These are phyloP conservation scores for Chelmon rostratus DNA, from an alignment of 2,797 vertebrate genomes.

Conservation along the genomic window DNA sequence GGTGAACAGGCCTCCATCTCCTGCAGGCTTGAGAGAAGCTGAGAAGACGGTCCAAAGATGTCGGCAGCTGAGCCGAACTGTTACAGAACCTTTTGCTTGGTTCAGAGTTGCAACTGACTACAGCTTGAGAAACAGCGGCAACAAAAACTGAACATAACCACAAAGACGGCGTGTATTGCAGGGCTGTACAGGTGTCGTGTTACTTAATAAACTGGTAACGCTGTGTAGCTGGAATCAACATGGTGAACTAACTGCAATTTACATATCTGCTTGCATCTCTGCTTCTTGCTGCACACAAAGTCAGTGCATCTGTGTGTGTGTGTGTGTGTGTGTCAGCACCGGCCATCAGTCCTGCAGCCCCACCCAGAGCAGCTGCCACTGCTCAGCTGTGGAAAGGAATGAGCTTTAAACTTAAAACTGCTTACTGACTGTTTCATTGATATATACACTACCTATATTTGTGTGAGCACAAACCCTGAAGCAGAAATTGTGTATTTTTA, in stretches of 20 bases:
- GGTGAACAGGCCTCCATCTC: background rate
- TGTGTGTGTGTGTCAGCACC: background rate
- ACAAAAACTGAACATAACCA: no score
- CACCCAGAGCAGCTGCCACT: constrained; percentile 15
- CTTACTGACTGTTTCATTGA: background rate
- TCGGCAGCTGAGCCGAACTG: no score
- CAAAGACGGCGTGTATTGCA: no score
- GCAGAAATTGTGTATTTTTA: constrained; percentile 11
- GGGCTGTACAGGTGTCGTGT: background rate
- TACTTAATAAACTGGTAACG: background rate
- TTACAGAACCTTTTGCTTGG: no score
- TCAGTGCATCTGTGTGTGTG: background rate
- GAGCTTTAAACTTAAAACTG: constrained; percentile 10
- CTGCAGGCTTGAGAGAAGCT: background rate
- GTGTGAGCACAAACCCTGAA: background rate
- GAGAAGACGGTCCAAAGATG: no score
- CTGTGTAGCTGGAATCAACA: background rate
- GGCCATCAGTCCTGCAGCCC: constrained; percentile 8
- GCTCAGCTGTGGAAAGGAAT: background rate
- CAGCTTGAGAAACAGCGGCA: no score
- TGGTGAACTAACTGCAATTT: background rate
- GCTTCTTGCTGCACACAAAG: constrained; percentile 1
- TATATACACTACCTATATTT: background rate
- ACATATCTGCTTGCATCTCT: background rate
- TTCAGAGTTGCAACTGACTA: no score